Evolutionary conservation across 2,113 vertebrate genomes (phyloP).

Genomic region (Limnothrissa miodon): DNA sequence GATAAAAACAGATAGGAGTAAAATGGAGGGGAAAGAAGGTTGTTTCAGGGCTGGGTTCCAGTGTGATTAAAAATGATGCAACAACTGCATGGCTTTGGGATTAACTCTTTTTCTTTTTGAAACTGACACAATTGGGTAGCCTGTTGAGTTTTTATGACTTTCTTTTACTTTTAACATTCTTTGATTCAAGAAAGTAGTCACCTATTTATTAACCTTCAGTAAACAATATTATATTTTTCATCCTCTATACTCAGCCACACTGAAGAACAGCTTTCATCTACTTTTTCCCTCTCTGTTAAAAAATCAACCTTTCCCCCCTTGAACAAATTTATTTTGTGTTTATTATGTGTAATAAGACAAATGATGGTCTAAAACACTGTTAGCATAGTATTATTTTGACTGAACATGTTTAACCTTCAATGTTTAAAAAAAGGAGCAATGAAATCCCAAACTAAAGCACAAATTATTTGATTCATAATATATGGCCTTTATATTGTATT

Average conservation of each 20-base stretch:
- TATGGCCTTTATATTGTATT: no score
- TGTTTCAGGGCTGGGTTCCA: not conserved
- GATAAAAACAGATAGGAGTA: not conserved
- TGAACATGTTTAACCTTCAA: no score
- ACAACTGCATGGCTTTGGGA: not conserved
- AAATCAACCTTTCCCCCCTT: no score
- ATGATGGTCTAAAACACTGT: no score
- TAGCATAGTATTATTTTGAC: no score
- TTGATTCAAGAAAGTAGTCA: not conserved
- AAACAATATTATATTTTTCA: not conserved
- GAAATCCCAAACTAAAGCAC: no score
- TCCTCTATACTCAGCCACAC: not conserved
- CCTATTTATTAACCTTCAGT: not conserved
- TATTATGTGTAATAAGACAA: no score
- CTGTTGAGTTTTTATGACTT: no score
- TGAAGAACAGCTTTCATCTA: not conserved
- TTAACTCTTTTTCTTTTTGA: not conserved
- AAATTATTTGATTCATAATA: no score
- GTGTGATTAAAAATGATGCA: not conserved
- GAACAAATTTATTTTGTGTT: no score
- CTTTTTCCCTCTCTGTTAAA: no score
- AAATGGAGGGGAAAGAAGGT: not conserved
- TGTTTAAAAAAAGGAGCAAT: no score
- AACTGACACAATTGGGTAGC: not conserved
- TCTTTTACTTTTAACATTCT: not conserved